Conservation (phyloP, 2,797 vertebrate genomes). For the Leuciscus waleckii region DNA sequence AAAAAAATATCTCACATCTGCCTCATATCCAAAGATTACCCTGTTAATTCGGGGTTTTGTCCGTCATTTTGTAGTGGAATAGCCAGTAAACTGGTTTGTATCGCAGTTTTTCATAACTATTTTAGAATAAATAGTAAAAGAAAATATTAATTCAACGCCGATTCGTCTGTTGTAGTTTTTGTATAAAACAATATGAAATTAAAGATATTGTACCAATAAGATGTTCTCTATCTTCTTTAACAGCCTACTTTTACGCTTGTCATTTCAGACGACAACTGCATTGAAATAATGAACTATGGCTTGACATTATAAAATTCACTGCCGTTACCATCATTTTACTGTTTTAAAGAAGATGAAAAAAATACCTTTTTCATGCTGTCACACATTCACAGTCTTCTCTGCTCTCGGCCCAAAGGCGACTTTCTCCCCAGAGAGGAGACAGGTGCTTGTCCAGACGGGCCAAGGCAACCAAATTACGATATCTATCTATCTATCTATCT, state of each 20-base stretch:
- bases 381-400: slow-evolving; percentile 59
- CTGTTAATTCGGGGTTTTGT: slow-evolving; percentile 86
- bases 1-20: slow-evolving; percentile 75
- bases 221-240: not conserved
- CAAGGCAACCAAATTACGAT: slow-evolving; percentile 99
- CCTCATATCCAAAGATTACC: slow-evolving; percentile 87
- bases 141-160: slow-evolving; percentile 70
- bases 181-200: slow-evolving; percentile 30
- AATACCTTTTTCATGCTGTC: slow-evolving; percentile 35
- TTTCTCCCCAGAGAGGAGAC: slow-evolving; percentile 90
- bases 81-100: slow-evolving; percentile 85
- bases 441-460: slow-evolving; percentile 99
- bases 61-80: slow-evolving; percentile 85
- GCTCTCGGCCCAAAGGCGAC: slow-evolving; percentile 78
- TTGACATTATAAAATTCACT: slow-evolving; percentile 9
- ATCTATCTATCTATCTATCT: slow-evolving; percentile 15
- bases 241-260: not conserved
- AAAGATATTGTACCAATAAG: slow-evolving; percentile 31
- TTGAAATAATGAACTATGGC: not conserved
- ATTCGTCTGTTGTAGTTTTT: slow-evolving; percentile 60
- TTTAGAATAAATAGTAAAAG: slow-evolving; percentile 80
- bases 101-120: slow-evolving; percentile 80
- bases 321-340: not conserved
- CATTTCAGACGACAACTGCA: not conserved
- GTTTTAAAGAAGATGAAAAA: slow-evolving; percentile 9